Conservation (phyloP, 1,140 invertebrate species). For the Halyomorpha halys region DNA sequence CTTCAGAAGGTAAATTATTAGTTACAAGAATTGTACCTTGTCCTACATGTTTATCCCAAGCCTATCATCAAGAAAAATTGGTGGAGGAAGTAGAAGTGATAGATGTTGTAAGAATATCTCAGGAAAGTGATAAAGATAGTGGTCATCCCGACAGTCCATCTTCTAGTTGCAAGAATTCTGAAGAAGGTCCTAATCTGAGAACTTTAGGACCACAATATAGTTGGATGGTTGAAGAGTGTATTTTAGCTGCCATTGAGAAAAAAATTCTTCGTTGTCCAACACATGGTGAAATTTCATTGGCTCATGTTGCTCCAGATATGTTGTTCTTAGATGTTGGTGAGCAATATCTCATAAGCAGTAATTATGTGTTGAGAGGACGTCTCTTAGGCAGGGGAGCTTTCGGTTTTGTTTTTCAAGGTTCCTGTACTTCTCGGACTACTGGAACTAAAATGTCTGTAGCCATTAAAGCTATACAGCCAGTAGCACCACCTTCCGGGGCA, state of each 20-base stretch:
- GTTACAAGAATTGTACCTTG: constrained; percentile 93
- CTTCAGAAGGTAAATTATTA: constrained; percentile 87
- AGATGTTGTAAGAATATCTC: constrained; percentile 43
- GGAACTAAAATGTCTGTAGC: constrained; percentile 61
- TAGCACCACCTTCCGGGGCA: constrained; percentile 71
- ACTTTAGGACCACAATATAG: constrained; percentile 40
- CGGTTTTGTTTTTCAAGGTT: constrained; percentile 88
- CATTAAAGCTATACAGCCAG: constrained; percentile 90
- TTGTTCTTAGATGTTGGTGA: constrained; percentile 82
- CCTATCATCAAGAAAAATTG: background rate
- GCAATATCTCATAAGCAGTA: constrained; percentile 62
- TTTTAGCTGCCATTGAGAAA: constrained; percentile 69
- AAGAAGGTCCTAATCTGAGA: constrained; percentile 54
- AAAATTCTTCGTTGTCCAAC: constrained; percentile 58
- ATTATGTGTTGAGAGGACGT: constrained; percentile 65
- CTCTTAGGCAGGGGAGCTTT: constrained; percentile 92
- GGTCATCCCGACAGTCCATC: constrained; percentile 55
- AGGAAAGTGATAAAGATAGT: constrained; percentile 67
- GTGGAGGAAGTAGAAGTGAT: constrained; percentile 21
- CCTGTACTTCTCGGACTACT: constrained; percentile 51
- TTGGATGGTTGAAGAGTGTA: constrained; percentile 93
- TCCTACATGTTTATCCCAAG: constrained; percentile 57
- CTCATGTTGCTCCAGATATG: constrained; percentile 72
- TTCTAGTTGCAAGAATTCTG: constrained; percentile 58
- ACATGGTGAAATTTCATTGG: constrained; percentile 59